A percentile compares a stretch with the other conserved stretches of the same genome.
Conservation (phyloP, 1,140 invertebrate species). For the Archivesica marissinica region DNA sequence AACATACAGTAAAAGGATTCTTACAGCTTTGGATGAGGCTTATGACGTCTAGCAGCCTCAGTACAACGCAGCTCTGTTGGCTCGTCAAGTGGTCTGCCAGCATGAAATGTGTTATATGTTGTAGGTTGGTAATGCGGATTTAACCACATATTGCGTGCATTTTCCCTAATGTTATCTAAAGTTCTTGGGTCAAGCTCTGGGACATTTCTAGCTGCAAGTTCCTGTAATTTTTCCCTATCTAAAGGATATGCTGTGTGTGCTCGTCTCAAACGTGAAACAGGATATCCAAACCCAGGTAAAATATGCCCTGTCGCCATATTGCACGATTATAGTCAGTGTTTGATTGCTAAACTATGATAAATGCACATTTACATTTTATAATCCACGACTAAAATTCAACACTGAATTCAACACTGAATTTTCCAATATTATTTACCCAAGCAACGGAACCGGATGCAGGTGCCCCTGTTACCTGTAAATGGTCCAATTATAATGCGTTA, state of each 20-base stretch:
- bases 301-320: constrained; percentile 79
- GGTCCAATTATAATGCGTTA: not conserved
- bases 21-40: constrained; percentile 79
- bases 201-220: constrained; percentile 63
- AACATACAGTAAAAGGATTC: constrained; percentile 54
- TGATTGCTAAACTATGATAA: not conserved
- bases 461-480: constrained; percentile 40
- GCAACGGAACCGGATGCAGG: constrained; percentile 49
- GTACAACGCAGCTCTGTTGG: constrained; percentile 69
- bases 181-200: constrained; percentile 63
- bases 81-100: constrained; percentile 63
- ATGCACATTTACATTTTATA: not conserved
- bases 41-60: constrained; percentile 74
- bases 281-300: constrained; percentile 79
- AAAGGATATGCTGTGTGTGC: constrained; percentile 74
- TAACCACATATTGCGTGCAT: constrained; percentile 74
- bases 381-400: not conserved
- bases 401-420: not conserved
- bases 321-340: not conserved
- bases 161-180: constrained; percentile 70
- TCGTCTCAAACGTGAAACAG: constrained; percentile 72
- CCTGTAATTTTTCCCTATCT: constrained; percentile 70
- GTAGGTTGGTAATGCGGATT: constrained; percentile 65
- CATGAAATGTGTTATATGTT: constrained; percentile 72
- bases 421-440: constrained; percentile 32